Conservation (phyloP, 2,113 vertebrate species). For the Triplophysa tibetana region DNA sequence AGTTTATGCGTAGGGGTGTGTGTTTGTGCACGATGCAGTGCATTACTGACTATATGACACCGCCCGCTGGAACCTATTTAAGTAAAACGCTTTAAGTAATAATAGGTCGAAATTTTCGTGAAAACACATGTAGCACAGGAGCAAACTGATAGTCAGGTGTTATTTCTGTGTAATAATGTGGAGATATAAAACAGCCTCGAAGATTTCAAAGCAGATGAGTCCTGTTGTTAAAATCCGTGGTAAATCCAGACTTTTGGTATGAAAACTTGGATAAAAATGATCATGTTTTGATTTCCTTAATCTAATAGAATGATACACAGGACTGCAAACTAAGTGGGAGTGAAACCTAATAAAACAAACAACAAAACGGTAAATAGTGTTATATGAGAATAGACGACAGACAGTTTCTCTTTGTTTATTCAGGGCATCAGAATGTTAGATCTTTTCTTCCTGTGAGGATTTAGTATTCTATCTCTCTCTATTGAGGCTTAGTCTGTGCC, state of each 20-base stretch:
- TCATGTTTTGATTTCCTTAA: background rate
- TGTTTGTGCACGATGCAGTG: background rate
- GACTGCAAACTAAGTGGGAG: constrained; percentile 2
- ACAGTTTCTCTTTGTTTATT: background rate
- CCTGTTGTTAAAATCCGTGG: background rate
- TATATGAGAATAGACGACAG: background rate
- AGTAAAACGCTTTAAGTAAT: background rate
- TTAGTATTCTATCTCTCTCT: constrained; percentile 6
- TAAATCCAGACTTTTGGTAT: constrained; percentile 5
- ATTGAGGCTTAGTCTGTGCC: background rate
- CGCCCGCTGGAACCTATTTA: constrained; percentile 4
- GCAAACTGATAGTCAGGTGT: background rate
- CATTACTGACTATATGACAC: constrained; percentile 21
- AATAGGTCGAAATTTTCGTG: background rate
- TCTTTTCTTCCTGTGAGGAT: constrained; percentile 12
- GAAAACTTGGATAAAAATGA: background rate
- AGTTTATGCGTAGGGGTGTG: constrained; percentile 28
- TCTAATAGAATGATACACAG: background rate
- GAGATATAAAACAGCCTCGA: background rate
- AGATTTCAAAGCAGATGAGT: background rate
- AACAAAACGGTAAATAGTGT: background rate
- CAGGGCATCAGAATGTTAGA: background rate
- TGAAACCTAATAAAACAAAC: constrained; percentile 9
- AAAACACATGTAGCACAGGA: too few species aligned
- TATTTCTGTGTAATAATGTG: background rate